phyloP scores from a whole-genome alignment of 2,797 vertebrate genomes.

The Diplodus sargus region DNA sequence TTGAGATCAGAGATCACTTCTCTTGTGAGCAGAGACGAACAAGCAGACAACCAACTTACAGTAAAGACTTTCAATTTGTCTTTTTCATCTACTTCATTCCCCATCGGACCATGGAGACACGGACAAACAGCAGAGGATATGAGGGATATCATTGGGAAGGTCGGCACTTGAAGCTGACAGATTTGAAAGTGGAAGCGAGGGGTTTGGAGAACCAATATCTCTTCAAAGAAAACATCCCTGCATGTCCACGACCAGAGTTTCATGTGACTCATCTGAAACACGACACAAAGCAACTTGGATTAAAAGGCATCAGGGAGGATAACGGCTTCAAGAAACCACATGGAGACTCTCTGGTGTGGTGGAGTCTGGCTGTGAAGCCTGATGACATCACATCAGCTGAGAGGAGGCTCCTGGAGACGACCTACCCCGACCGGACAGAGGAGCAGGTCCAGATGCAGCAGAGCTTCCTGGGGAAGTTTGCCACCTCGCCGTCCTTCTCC shows the following conservation, averaged over 20 bases:
- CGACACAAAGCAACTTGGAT: neutral
- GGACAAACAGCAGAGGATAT: neutral
- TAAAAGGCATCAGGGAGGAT: fast-evolving
- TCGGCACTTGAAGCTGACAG: conserved; percentile 42
- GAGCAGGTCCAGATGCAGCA: conserved; percentile 7
- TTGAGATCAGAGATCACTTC: too few relatives aligned
- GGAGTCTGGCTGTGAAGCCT: conserved; percentile 48
- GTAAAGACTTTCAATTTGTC: too few relatives aligned
- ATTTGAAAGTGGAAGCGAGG: conserved; percentile 1
- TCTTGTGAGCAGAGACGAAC: too few relatives aligned
- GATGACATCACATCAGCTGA: conserved; percentile 58
- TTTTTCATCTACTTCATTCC: too few relatives aligned
- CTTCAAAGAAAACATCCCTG: neutral
- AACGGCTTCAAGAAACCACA: neutral
- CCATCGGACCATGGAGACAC: conserved; percentile 23
- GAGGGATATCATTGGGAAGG: too few relatives aligned
- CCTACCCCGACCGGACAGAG: conserved; percentile 9
- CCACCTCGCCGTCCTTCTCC: conserved; percentile 72
- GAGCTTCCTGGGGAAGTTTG: conserved; percentile 60
- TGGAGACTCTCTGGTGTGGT: conserved; percentile 13
- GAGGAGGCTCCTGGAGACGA: conserved; percentile 26
- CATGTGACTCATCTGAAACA: conserved; percentile 56
- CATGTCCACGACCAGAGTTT: conserved; percentile 58
- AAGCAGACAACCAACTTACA: too few relatives aligned
- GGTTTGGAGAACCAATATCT: fast-evolving